phyloP scores from a whole-genome alignment of 2,797 vertebrate genomes.

The Sebastes flavidus region DNA sequence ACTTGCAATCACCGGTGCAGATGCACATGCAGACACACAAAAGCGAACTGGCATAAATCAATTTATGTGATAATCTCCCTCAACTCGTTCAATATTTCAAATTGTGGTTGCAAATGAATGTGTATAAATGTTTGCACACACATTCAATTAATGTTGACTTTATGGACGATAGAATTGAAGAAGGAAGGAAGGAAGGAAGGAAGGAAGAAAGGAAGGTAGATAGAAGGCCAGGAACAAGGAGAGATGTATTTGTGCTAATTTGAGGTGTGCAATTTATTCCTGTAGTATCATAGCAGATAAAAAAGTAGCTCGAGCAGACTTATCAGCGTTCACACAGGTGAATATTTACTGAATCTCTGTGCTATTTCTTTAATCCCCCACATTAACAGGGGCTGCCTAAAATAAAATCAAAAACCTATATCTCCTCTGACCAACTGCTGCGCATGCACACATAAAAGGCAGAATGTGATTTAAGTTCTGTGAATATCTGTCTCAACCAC shows the following conservation, averaged over 20 bases:
- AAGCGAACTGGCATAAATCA: background rate
- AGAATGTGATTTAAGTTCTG: conserved; percentile 59
- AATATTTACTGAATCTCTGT: conserved; percentile 32
- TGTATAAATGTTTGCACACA: background rate
- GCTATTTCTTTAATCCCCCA: conserved; percentile 52
- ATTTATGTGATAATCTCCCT: conserved; percentile 27
- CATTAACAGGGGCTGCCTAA: conserved; percentile 46
- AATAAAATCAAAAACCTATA: conserved; percentile 58
- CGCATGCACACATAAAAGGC: conserved; percentile 47
- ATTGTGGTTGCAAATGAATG: conserved; percentile 2
- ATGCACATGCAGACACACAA: conserved; percentile 23
- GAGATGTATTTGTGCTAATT: conserved; percentile 24
- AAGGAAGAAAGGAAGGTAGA: background rate
- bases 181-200: background rate
- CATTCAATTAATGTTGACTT: background rate
- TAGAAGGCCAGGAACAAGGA: background rate
- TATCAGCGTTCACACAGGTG: conserved; percentile 49
- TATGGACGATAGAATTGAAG: background rate
- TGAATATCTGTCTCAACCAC: conserved; percentile 65
- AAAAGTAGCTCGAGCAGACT: conserved; percentile 23
- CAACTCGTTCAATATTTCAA: background rate
- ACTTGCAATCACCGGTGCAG: conserved; percentile 12
- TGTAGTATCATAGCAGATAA: conserved; percentile 5
- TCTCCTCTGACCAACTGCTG: conserved; percentile 58
- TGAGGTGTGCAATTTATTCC: conserved; percentile 19